Evolutionary conservation across 2,888 invertebrate genomes (phyloP).

Genomic region (Chymomyza fuscimana): DNA sequence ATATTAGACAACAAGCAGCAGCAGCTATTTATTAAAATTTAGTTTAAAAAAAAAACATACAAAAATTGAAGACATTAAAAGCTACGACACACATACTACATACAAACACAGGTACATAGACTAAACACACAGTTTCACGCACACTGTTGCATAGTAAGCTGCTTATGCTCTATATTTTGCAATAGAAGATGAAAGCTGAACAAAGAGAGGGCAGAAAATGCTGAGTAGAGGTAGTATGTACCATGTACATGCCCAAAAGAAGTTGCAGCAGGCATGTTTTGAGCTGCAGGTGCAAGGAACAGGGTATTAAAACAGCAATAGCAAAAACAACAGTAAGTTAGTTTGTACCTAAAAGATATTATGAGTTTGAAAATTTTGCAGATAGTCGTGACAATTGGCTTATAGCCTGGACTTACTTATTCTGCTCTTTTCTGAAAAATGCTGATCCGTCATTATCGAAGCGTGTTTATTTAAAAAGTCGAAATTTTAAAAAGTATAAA

Average conservation of each 20-base stretch:
- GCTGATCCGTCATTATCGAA: no score
- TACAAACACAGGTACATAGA: slow-evolving; percentile 5
- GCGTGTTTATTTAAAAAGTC: no score
- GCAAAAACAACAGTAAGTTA: neutral
- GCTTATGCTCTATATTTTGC: slow-evolving; percentile 48
- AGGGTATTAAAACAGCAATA: slow-evolving; percentile 8
- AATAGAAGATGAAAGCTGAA: neutral
- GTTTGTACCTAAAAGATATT: no score
- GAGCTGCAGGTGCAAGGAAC: neutral
- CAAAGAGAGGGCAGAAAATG: neutral
- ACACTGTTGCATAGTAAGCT: slow-evolving; percentile 60
- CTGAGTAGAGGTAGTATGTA: neutral
- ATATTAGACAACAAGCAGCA: slow-evolving; percentile 12
- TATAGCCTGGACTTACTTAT: no score
- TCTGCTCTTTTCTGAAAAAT: no score
- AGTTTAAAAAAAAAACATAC: slow-evolving; percentile 24
- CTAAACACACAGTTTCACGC: slow-evolving; percentile 31
- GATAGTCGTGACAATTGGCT: no score
- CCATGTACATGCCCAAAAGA: neutral
- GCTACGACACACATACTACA: slow-evolving; percentile 21
- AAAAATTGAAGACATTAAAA: neutral
- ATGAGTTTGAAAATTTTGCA: no score
- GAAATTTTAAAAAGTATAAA: no score
- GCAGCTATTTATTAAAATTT: slow-evolving; percentile 37
- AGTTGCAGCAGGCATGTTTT: neutral